Evolutionary conservation across 2,888 invertebrate genomes (phyloP), one percentile per base, ranked within the genome.

Genomic region (Volucella inflata): DNA sequence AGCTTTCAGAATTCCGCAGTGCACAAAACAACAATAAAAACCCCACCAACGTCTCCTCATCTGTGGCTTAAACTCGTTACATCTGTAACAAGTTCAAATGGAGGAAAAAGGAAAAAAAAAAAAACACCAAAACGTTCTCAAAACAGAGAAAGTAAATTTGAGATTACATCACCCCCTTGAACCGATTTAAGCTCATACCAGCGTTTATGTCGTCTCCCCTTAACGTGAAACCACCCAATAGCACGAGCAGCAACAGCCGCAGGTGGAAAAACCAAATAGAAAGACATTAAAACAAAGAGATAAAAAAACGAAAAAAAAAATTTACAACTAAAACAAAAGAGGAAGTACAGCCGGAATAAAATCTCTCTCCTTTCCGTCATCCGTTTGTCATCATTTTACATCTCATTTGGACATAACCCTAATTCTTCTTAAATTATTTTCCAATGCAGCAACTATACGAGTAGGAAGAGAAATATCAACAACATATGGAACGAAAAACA

Each of bases 111-210:
- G 21, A 59, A 46, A 51, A 50, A 59, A 44, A 75, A 21, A 44
- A 71, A 59, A 50, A 17, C 70, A 79, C 51, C 50, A 84, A 30
- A 30, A 6, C 30, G 30, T 6, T 30, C 30, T 30, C 30, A 0
- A 30, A 84, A 84, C 84, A 84, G 75, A 67, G 80, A 84, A 84
- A 84, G 84, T 84, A 80, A 80, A 80, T 76, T 84, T 79, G 38
- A 80, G 75, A 80, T 84, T 80, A 84, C 80, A 83, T 62, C 78
- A 79, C 9, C 40, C 72, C 68, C 71, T n/a, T 12, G 64, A 57
- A 76, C 64, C 76, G 81, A 76, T 76, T 76, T 59, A 60, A 57
- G 36, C 75, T 70, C 50, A 72, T 72, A 53, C 30, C 30, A 30
- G 30, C 30, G 30, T 4, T 30, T 30, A 6, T 30, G 0, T 30